Conservation (phyloP, 1,140 invertebrate genomes). For the Aphelinus atriplicis region DNA sequence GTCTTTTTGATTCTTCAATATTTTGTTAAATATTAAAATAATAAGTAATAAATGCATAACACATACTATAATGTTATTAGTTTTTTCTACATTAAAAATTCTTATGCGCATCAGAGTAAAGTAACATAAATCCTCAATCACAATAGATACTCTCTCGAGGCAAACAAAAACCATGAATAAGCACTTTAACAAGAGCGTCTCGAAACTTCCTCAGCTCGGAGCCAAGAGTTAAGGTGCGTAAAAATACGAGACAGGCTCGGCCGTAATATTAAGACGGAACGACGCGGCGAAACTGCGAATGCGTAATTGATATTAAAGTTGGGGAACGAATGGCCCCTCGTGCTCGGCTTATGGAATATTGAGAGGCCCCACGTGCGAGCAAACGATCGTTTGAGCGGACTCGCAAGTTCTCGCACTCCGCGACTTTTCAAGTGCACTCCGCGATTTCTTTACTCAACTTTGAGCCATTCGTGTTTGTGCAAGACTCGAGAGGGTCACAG, state of each 20-base stretch:
- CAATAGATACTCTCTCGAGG: no score
- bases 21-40: no score
- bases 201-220: no score
- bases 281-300: background rate
- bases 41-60: no score
- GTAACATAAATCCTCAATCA: no score
- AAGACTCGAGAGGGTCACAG: background rate
- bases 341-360: background rate
- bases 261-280: constrained; percentile 17
- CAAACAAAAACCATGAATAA: no score
- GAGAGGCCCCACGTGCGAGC: background rate
- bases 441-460: background rate
- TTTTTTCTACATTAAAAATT: no score
- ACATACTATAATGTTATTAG: no score
- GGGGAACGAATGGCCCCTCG: constrained; percentile 6
- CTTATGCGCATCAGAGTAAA: no score
- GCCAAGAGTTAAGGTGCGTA: no score
- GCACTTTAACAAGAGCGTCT: no score
- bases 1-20: no score
- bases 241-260: background rate
- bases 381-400: background rate
- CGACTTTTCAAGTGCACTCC: background rate
- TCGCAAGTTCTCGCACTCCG: background rate
- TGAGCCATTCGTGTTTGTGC: background rate
- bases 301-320: constrained; percentile 33